Percentiles rank a stretch among this genome's conserved stretches.
Conservation (phyloP, 1,140 invertebrate species). For the Diabrotica undecimpunctata region DNA sequence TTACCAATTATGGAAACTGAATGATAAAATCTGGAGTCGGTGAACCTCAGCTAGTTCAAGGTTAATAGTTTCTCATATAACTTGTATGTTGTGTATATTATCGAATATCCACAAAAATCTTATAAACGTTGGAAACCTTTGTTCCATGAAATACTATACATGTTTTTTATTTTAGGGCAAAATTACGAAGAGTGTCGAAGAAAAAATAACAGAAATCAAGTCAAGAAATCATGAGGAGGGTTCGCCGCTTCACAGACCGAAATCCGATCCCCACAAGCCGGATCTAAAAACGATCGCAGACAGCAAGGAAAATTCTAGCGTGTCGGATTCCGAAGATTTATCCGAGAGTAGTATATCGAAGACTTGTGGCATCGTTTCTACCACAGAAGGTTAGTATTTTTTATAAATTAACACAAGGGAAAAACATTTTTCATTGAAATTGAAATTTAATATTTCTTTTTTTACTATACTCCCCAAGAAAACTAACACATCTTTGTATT, state of each 20-base stretch:
- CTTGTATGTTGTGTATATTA: too few relatives aligned
- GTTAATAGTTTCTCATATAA: too few relatives aligned
- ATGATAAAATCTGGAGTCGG: too few relatives aligned
- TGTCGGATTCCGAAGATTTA: constrained; percentile 58
- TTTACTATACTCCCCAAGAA: neutral
- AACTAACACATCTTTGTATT: too few relatives aligned
- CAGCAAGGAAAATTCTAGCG: constrained; percentile 54
- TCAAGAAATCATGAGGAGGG: constrained; percentile 41
- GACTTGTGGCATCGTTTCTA: constrained; percentile 44
- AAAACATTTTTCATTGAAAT: neutral
- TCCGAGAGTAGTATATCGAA: constrained; percentile 46
- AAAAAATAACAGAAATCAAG: constrained; percentile 60
- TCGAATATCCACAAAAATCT: too few relatives aligned
- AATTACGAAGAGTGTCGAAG: constrained; percentile 64
- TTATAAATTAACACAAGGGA: too few relatives aligned
- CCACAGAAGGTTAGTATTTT: constrained; percentile 40
- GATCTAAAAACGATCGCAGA: constrained; percentile 35
- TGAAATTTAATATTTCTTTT: neutral
- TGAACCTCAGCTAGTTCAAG: too few relatives aligned
- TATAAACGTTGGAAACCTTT: too few relatives aligned
- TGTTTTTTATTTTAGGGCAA: constrained; percentile 47
- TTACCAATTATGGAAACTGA: too few relatives aligned
- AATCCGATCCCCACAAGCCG: neutral
- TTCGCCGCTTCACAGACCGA: constrained; percentile 29
- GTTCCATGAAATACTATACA: too few relatives aligned